A percentile compares a stretch with the other conserved stretches of the same genome.
Conservation (phyloP, 2,113 vertebrate species). For the Platycercus adscitus region DNA sequence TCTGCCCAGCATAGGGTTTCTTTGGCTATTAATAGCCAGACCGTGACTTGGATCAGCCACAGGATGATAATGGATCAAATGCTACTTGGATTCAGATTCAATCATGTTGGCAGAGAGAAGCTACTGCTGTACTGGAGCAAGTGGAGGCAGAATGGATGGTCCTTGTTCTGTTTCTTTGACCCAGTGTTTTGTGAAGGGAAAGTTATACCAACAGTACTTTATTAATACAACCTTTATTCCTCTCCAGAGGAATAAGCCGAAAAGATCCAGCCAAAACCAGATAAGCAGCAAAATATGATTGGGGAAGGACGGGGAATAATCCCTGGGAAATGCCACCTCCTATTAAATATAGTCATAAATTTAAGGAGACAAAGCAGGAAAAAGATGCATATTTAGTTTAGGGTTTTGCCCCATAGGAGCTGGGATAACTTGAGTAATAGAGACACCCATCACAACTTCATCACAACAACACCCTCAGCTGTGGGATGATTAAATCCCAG, state of each 20-base stretch:
- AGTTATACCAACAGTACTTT: background rate
- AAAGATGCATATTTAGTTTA: background rate
- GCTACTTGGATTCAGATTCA: background rate
- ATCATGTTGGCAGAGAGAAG: background rate
- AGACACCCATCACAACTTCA: background rate
- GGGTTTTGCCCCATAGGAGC: background rate
- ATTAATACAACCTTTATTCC: background rate
- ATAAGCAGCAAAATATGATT: background rate
- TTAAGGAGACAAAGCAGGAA: background rate
- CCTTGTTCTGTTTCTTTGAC: rapidly evolving
- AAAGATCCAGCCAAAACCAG: background rate
- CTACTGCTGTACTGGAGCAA: background rate
- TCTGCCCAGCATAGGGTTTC: background rate
- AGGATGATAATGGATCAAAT: background rate
- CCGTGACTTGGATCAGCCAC: background rate
- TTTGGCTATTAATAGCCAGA: background rate
- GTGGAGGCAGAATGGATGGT: background rate
- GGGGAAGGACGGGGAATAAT: rapidly evolving
- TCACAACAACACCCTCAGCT: background rate
- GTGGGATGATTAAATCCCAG: background rate
- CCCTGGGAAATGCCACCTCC: background rate
- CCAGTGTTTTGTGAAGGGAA: background rate
- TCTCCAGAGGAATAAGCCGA: background rate
- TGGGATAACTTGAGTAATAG: background rate
- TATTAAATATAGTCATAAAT: background rate